Conservation (phyloP, 2,888 invertebrate species). For the Dicyrtoma fusca region DNA sequence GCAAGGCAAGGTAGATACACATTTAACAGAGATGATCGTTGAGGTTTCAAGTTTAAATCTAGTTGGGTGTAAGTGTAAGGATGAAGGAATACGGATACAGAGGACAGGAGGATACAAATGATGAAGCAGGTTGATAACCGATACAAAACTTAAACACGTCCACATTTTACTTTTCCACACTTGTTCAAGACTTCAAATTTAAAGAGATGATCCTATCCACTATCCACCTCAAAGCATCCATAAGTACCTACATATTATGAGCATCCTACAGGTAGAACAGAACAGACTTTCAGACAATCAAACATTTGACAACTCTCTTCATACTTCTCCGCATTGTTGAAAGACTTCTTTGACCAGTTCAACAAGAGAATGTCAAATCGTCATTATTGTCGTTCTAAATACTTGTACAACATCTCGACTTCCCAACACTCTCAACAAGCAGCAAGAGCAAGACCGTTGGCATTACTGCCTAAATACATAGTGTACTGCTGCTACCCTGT, state of each 20-base stretch:
- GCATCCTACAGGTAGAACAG: background rate
- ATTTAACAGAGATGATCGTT: too few relatives aligned
- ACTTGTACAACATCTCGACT: too few relatives aligned
- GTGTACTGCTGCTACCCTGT: too few relatives aligned
- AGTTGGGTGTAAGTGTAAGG: too few relatives aligned
- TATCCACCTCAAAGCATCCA: background rate
- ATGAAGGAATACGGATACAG: too few relatives aligned
- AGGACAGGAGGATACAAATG: background rate
- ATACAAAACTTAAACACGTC: constrained; percentile 15
- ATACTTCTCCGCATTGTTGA: constrained; percentile 21
- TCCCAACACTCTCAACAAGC: too few relatives aligned
- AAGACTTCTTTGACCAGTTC: constrained; percentile 18
- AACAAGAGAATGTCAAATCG: constrained; percentile 26
- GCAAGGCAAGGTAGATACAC: too few relatives aligned
- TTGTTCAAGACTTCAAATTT: constrained; percentile 2
- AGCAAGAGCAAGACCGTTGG: too few relatives aligned
- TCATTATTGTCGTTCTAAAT: background rate
- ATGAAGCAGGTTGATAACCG: constrained; percentile 33
- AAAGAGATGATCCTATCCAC: background rate
- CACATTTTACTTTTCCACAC: constrained; percentile 6
- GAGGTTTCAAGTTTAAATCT: background rate
- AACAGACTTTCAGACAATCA: constrained; percentile 1
- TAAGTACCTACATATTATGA: too few relatives aligned
- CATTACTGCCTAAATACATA: too few relatives aligned
- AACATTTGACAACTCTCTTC: constrained; percentile 29